Conservation (phyloP, 2,113 vertebrate genomes). For the Dasyurus viverrinus region DNA sequence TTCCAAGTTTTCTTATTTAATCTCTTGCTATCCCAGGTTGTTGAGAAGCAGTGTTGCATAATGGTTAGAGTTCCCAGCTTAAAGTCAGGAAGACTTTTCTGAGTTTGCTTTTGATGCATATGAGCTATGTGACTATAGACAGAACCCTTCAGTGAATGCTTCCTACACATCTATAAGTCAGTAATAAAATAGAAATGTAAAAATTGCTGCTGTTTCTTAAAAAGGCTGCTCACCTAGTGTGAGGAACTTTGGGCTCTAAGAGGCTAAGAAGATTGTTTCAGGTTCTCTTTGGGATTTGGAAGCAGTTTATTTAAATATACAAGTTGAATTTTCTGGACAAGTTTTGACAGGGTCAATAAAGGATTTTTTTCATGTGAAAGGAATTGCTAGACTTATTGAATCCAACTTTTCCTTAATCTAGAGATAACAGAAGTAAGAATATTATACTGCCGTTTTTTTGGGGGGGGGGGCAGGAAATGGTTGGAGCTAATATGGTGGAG, state of each 20-base stretch:
- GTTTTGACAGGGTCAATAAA: constrained; percentile 25
- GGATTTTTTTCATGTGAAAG: constrained; percentile 26
- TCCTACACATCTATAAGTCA: background rate
- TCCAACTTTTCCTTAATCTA: background rate
- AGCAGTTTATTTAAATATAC: background rate
- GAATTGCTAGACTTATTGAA: background rate
- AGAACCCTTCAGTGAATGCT: background rate
- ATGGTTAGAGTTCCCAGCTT: background rate
- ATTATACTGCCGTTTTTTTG: background rate
- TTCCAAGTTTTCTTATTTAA: constrained; percentile 33
- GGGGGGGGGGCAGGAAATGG: background rate
- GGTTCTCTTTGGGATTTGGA: constrained; percentile 24
- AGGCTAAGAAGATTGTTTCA: background rate
- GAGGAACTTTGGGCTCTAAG: constrained; percentile 31
- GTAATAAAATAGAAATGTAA: background rate
- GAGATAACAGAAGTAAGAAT: background rate
- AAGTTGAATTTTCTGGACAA: constrained; percentile 50
- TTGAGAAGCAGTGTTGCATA: background rate
- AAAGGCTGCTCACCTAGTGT: background rate
- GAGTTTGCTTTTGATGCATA: background rate
- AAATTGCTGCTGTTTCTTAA: background rate
- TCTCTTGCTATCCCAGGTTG: background rate
- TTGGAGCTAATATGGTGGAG: background rate
- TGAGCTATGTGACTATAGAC: background rate
- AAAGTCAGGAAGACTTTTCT: background rate